A percentile compares a stretch with the other conserved stretches of the same genome.
These are phyloP conservation scores for Ooceraea biroi DNA, from an alignment of 1,140 invertebrate genomes.

Conservation along the genomic window DNA sequence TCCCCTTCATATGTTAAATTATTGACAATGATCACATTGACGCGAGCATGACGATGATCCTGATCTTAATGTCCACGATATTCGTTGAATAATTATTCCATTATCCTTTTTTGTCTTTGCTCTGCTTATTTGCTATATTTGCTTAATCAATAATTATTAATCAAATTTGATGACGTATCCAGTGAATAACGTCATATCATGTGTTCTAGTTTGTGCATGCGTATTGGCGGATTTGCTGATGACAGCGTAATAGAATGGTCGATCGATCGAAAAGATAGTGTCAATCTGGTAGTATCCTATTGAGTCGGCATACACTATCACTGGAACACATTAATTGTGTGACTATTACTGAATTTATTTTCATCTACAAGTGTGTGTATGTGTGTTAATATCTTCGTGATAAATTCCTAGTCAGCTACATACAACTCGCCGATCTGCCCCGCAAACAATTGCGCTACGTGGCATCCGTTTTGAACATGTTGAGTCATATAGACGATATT, in stretches of 20 bases:
- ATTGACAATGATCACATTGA: too few species aligned
- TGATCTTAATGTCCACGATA: too few species aligned
- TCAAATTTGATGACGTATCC: background rate
- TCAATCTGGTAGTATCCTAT: background rate
- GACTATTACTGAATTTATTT: slow-evolving; percentile 10
- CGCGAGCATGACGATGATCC: too few species aligned
- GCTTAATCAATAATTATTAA: background rate
- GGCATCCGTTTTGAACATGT: background rate
- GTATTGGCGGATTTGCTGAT: background rate
- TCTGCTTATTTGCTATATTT: too few species aligned
- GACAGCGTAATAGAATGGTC: slow-evolving; percentile 9
- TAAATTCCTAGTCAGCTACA: too few species aligned
- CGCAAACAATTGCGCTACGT: background rate
- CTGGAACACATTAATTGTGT: slow-evolving; percentile 10
- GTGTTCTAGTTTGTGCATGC: background rate
- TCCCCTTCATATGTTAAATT: too few species aligned
- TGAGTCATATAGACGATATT: background rate
- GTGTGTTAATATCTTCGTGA: too few species aligned
- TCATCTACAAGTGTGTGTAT: background rate
- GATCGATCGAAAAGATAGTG: background rate
- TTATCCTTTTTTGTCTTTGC: too few species aligned
- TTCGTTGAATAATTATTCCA: too few species aligned
- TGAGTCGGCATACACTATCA: background rate
- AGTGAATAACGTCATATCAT: background rate
- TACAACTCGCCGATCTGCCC: background rate